A percentile compares a stretch with the other conserved stretches of the same genome.
These are phyloP conservation scores for Zingel zingel DNA, from an alignment of 2,113 vertebrate genomes.

Conservation along the genomic window DNA sequence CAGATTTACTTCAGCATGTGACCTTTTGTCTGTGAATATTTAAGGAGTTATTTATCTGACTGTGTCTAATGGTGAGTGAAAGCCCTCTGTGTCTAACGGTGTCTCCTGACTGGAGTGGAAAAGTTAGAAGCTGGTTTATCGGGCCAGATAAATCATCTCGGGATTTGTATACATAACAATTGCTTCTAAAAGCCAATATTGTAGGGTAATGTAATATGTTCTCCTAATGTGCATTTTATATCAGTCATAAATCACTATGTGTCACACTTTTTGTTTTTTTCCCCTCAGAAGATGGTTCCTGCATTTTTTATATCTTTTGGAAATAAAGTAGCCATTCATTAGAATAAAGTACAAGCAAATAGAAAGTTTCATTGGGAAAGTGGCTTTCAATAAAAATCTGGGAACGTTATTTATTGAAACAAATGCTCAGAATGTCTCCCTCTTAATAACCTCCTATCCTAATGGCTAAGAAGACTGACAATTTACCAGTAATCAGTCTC, in stretches of 20 bases:
- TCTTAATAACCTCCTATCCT: slow-evolving; percentile 67
- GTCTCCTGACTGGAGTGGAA: slow-evolving; percentile 31
- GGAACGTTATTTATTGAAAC: slow-evolving; percentile 73
- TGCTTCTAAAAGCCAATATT: slow-evolving; percentile 61
- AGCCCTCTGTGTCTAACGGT: slow-evolving; percentile 41
- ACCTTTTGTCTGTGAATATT: slow-evolving; percentile 68
- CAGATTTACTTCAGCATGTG: slow-evolving; percentile 53
- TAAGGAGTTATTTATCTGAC: slow-evolving; percentile 65
- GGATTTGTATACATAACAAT: slow-evolving; percentile 67
- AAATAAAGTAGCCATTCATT: slow-evolving; percentile 65
- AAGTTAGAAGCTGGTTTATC: slow-evolving; percentile 46
- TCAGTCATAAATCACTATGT: slow-evolving; percentile 62
- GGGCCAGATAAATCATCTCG: slow-evolving; percentile 54
- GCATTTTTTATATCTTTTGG: slow-evolving; percentile 31
- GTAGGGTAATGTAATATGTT: slow-evolving; percentile 61
- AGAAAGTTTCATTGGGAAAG: slow-evolving; percentile 66
- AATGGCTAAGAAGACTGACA: slow-evolving; percentile 72
- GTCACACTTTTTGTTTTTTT: slow-evolving; percentile 48
- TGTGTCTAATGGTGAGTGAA: slow-evolving; percentile 61
- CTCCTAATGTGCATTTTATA: slow-evolving; percentile 67
- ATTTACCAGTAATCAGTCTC: slow-evolving; percentile 76
- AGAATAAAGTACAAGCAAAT: slow-evolving; percentile 53
- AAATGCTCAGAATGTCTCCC: slow-evolving; percentile 62
- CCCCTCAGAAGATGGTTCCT: slow-evolving; percentile 16
- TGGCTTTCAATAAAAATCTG: slow-evolving; percentile 66